A percentile compares a stretch with the other conserved stretches of the same genome.
Conservation (phyloP, 1,140 invertebrate species). For the Solen grandis region DNA sequence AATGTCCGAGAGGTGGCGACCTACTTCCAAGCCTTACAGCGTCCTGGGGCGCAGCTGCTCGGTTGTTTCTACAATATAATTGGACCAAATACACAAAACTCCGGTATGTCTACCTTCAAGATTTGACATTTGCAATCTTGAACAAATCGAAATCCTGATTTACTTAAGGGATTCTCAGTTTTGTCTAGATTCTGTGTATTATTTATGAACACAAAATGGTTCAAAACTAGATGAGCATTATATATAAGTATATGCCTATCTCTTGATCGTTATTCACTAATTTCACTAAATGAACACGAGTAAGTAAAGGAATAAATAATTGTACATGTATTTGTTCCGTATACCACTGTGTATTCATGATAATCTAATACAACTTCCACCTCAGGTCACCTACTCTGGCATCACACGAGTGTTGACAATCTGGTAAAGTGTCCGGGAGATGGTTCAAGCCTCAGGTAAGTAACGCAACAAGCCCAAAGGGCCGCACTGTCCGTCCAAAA, state of each 20-base stretch:
- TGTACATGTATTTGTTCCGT: too few species aligned
- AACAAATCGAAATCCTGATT: constrained; percentile 13
- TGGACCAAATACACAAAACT: constrained; percentile 39
- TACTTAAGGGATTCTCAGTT: not conserved
- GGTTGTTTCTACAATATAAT: constrained; percentile 53
- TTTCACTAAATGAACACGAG: not conserved
- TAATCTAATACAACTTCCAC: not conserved
- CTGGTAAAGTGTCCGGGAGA: not conserved
- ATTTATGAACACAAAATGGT: not conserved
- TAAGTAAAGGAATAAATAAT: not conserved
- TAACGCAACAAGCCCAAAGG: not conserved
- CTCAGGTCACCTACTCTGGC: constrained; percentile 41
- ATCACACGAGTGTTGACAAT: constrained; percentile 32
- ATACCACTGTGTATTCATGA: not conserved
- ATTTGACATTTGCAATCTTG: not conserved
- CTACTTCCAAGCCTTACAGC: not conserved
- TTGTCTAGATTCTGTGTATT: not conserved
- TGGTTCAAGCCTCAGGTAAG: constrained; percentile 4
- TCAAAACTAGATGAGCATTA: not conserved
- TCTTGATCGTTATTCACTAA: not conserved
- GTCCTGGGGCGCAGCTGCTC: constrained; percentile 47
- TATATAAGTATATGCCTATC: not conserved
- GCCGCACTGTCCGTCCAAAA: too few species aligned
- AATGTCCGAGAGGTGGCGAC: constrained; percentile 9
- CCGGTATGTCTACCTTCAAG: constrained; percentile 23